These are phyloP conservation scores for Seira musarum DNA, from an alignment of 2,888 invertebrate genomes.

Conservation along the genomic window DNA sequence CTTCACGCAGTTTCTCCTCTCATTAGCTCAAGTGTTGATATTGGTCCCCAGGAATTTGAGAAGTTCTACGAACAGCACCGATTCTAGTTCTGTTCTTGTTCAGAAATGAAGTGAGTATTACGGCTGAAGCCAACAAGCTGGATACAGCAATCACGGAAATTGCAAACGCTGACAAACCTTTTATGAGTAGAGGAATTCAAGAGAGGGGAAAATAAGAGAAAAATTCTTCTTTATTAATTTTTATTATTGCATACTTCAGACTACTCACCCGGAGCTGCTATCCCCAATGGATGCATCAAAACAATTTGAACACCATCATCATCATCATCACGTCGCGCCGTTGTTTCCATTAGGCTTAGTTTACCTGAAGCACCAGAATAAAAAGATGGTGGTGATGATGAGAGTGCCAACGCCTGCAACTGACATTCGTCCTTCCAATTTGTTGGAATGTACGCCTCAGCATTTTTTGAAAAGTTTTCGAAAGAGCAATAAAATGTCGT, in stretches of 20 bases:
- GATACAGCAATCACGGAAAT: constrained; percentile 19
- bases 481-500: constrained; percentile 75
- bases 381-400: no score
- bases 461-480: constrained; percentile 75
- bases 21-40: constrained; percentile 27
- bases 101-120: constrained; percentile 21
- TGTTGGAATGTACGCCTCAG: constrained; percentile 77
- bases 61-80: background rate
- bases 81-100: background rate
- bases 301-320: no score
- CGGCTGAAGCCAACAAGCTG: constrained; percentile 19
- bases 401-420: background rate
- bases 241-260: no score
- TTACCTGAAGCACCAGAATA: no score
- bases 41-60: background rate
- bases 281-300: constrained; percentile 2
- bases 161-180: constrained; percentile 4
- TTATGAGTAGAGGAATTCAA: no score
- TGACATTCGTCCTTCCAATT: constrained; percentile 81
- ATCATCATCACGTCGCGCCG: no score
- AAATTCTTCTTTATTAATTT: background rate
- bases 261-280: constrained; percentile 20
- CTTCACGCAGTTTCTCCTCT: background rate
- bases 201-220: background rate
- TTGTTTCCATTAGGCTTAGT: no score